Base-by-base conservation (phyloP, 2,113 vertebrate species). In the Cettia cetti region DNA sequence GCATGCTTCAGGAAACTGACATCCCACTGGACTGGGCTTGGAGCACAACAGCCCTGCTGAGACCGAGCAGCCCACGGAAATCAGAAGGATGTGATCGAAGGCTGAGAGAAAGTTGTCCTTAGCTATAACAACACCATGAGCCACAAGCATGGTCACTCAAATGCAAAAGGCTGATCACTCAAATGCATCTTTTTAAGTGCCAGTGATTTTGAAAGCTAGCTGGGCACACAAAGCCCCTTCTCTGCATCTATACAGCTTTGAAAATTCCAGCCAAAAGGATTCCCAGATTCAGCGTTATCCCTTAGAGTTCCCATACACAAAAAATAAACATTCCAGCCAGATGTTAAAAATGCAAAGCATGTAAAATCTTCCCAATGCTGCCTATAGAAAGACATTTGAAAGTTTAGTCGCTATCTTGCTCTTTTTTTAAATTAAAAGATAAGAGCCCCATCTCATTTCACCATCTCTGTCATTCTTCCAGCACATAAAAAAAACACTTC, bases 261-360 rank as follows among this genome's bases (percentile, higher is more conserved):
- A 96, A 94, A 93, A 93, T 86, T 92, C 93, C 93, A 93, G 76
- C 56, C 3, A 0, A 82, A 81, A 63, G 47, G 68, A 92, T 66
- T 66, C 22, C 26, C 11, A 17, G 56, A 35, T 79, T 90, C 57
- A 81, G 7, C 6, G 3, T 53, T 33, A 70, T 59, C 60, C 64
- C 52, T 92, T 75, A 44, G 60, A 83, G 59, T 17, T 93, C 71
- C 61, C 79, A 80, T 56, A 91, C 52, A 86, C 7, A 79, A 69
- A 82, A 90, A 91, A 86, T 47, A 31, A 90, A 44, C 45, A 39
- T 35, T 86, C 60, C 80, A 90, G 75, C 24, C 88, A 80, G 91
- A 69, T 92, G 87, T 93, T 93, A 93, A 86, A 90, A 96, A 96
- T 21, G 45, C 70, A 88, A 90, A 93, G 81, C 88, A 30, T 45